phyloP scores from a whole-genome alignment of 2,113 vertebrate species.

The Archocentrus centrarchus region DNA sequence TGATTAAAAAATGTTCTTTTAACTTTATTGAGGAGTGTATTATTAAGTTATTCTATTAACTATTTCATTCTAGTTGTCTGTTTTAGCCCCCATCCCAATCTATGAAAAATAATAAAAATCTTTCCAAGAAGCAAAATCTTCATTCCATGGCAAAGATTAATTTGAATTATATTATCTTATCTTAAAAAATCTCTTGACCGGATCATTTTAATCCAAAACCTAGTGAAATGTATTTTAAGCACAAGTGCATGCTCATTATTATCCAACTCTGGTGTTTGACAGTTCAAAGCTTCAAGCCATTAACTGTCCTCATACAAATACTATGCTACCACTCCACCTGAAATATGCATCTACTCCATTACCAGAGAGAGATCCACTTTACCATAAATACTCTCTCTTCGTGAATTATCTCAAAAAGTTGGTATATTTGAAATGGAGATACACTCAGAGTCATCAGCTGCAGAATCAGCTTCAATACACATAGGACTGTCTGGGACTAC shows the following conservation, averaged over 20 bases:
- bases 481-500: neutral
- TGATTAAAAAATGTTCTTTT: no score
- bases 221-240: slow-evolving; percentile 4
- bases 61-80: neutral
- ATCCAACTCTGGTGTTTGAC: slow-evolving; percentile 19
- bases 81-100: neutral
- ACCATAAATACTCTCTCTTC: slow-evolving; percentile 56
- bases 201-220: slow-evolving; percentile 1
- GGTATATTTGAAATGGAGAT: slow-evolving; percentile 17
- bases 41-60: neutral
- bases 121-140: neutral
- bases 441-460: neutral
- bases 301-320: slow-evolving; percentile 22
- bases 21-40: no score
- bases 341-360: slow-evolving; percentile 58
- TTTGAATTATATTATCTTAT: slow-evolving; percentile 9
- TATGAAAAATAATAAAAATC: neutral
- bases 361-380: slow-evolving; percentile 42
- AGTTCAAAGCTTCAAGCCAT: slow-evolving; percentile 7
- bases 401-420: slow-evolving; percentile 50
- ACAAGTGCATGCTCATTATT: slow-evolving; percentile 1
- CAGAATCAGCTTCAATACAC: slow-evolving; percentile 27
- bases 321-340: slow-evolving; percentile 37
- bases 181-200: neutral
- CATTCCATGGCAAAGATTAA: neutral